Evolutionary conservation across 1,140 invertebrate species (phyloP).

Genomic region (Rhopalosiphum padi): DNA sequence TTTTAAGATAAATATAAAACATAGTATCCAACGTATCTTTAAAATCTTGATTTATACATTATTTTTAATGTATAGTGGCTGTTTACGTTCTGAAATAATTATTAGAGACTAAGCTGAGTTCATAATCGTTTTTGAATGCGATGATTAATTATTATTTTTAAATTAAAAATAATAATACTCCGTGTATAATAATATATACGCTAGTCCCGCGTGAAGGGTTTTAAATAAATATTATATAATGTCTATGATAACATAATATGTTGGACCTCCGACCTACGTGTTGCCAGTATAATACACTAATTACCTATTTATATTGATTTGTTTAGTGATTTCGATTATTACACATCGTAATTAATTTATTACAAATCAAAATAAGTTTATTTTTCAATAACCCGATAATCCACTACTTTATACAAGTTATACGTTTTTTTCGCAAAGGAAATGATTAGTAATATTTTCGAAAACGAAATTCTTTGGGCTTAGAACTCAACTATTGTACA

Average conservation of each 20-base stretch:
- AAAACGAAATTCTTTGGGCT: too few species aligned
- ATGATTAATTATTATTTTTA: constrained; percentile 2
- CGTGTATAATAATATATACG: not conserved
- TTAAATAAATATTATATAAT: not conserved
- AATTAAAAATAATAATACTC: not conserved
- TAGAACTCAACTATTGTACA: too few species aligned
- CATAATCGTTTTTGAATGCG: not conserved
- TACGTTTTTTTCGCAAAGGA: not conserved
- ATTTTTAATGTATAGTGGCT: not conserved
- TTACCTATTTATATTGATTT: not conserved
- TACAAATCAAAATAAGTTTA: not conserved
- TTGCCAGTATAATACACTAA: not conserved
- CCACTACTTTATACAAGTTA: too few species aligned
- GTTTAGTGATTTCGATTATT: not conserved
- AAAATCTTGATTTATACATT: not conserved
- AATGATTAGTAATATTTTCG: too few species aligned
- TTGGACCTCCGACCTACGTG: not conserved
- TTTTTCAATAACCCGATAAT: not conserved
- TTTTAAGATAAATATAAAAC: not conserved
- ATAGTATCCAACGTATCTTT: not conserved
- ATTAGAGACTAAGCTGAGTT: not conserved
- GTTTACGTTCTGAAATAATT: not conserved
- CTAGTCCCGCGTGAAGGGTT: not conserved
- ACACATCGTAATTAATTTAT: not conserved
- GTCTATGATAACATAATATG: not conserved